Evolutionary conservation across 1,140 invertebrate species (phyloP), one percentile per base, ranked within the genome.

Genomic region (Leptinotarsa texana): DNA sequence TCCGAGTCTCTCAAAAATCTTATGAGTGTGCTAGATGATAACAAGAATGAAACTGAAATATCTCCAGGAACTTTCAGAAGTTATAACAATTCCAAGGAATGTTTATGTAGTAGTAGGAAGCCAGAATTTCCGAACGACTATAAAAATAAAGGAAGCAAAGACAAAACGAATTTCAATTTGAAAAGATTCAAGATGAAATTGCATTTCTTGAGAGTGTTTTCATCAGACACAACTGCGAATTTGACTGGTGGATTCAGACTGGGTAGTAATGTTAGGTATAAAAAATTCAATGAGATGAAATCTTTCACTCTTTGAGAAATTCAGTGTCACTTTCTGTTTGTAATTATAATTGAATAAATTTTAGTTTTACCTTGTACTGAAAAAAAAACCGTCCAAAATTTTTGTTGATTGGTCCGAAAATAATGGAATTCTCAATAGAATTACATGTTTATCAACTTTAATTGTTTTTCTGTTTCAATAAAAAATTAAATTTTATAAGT

Each of bases 141-240:
- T 15, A 21, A 47, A 3, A 49, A 27, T 33, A 67, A 27, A 15
- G 65, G 42, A 13, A 24, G n/a, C 33, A 69, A 57, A 69, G 18
- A 21, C 48, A 69, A 69, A 22, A 69, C 33, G 5, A 49, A 48
- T 24, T 69, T 69, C n/a, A 69, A 22, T 49, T 51, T 69, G 27
- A 69, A 51, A 24, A 69, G 68, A 49, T 69, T 69, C 48, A 69
- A 51, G n/a, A 48, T 69, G 33, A 69, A 51, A 22, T 49, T 69
- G n/a, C 18, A 69, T 69, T 69, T 69, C 22, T 24, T 69, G 48
- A 69, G 42, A 69, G 48, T 48, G 8, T 49, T 69, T n/a, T 48
- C 48, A 3, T n/a, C 68, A 47, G 48, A 69, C 21, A 69, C 42
- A 13, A 69, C 22, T 48, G 48, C 68, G 11, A 48, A 69, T 69